Evolutionary conservation across 2,888 invertebrate genomes (phyloP).

Genomic region (Temnothorax unifasciatus): DNA sequence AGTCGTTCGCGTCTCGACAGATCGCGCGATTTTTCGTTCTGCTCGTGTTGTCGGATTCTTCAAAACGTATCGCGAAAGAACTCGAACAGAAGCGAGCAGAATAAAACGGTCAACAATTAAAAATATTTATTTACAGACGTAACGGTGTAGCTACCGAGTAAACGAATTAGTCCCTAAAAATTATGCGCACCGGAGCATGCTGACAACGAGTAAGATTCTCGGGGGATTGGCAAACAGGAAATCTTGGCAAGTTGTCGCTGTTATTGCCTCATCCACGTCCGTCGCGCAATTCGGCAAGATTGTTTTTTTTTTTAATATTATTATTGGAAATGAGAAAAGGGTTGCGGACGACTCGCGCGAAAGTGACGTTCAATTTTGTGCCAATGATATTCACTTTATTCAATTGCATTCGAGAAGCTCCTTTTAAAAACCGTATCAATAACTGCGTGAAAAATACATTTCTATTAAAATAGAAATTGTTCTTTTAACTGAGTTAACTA

Average conservation of each 20-base stretch:
- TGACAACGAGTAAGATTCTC: conserved; percentile 27
- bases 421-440: not conserved
- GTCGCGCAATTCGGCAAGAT: conserved; percentile 26
- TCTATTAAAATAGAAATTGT: not conserved
- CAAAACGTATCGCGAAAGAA: conserved; percentile 30
- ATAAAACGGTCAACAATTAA: conserved; percentile 59
- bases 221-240: conserved; percentile 46
- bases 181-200: conserved; percentile 23
- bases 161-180: conserved; percentile 40
- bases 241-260: conserved; percentile 74
- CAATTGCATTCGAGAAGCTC: conserved; percentile 6
- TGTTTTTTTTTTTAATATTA: conserved; percentile 9
- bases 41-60: conserved; percentile 22
- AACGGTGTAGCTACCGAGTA: conserved; percentile 10
- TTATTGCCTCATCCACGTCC: conserved; percentile 60
- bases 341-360: conserved; percentile 54
- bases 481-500: not conserved
- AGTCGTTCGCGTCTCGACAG: conserved; percentile 45
- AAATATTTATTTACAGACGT: conserved; percentile 67
- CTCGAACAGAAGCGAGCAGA: conserved; percentile 45
- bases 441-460: not conserved
- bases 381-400: not conserved
- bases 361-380: conserved; percentile 52
- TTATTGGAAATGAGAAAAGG: conserved; percentile 33
- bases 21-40: conserved; percentile 41